These are phyloP conservation scores for Dreissena rostriformis DNA, from an alignment of 1,140 invertebrate species.

Conservation along the genomic window DNA sequence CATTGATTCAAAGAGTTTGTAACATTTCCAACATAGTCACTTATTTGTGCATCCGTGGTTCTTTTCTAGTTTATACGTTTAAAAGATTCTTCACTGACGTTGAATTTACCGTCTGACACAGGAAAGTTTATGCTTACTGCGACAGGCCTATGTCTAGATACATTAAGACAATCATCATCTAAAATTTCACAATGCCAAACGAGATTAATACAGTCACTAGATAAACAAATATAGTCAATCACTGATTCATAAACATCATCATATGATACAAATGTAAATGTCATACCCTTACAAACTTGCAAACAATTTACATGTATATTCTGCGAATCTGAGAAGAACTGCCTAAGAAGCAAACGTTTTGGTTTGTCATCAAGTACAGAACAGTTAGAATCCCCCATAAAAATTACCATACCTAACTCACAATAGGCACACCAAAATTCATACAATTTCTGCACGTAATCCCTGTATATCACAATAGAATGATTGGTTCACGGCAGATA, in stretches of 20 bases:
- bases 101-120: background rate
- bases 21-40: background rate
- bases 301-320: background rate
- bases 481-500: conserved; percentile 21
- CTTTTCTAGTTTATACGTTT: conserved; percentile 23
- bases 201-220: conserved; percentile 7
- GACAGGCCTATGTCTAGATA: conserved; percentile 26
- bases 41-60: background rate
- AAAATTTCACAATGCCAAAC: background rate
- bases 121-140: background rate
- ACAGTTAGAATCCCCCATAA: conserved; percentile 9
- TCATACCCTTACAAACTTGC: conserved; percentile 11
- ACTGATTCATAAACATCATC: conserved; percentile 18
- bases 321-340: background rate
- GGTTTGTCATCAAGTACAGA: background rate
- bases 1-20: background rate
- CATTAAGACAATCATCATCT: conserved; percentile 43
- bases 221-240: conserved; percentile 39
- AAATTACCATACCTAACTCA: background rate
- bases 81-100: background rate
- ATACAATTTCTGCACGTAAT: conserved; percentile 30
- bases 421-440: background rate
- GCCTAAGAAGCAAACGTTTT: background rate
- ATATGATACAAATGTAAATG: conserved; percentile 28
- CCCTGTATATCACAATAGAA: too few species aligned